Evolutionary conservation across 2,113 vertebrate species (phyloP).

Genomic region (Ia io): DNA sequence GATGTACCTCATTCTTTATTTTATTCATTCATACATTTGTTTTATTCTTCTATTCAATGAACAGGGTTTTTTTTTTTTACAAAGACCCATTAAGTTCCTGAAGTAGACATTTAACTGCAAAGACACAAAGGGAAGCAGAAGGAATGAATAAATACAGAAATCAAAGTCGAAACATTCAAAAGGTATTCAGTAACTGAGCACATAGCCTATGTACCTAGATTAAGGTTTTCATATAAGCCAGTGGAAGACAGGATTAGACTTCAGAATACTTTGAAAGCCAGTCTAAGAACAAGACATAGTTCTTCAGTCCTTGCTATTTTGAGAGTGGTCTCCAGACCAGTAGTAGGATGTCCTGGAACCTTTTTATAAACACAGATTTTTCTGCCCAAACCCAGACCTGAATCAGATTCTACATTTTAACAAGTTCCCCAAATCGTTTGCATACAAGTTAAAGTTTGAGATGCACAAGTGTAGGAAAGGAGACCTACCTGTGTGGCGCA

Average conservation of each 20-base stretch:
- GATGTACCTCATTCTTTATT: background rate
- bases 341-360: background rate
- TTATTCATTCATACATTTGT: background rate
- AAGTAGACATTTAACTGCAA: background rate
- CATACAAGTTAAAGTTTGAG: background rate
- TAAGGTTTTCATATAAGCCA: background rate
- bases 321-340: background rate
- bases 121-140: background rate
- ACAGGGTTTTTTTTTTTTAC: background rate
- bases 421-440: background rate
- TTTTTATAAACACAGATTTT: background rate
- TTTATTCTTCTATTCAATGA: background rate
- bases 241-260: background rate
- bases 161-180: background rate
- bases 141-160: background rate
- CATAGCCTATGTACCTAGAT: background rate
- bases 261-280: background rate
- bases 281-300: background rate
- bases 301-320: background rate
- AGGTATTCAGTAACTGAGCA: background rate
- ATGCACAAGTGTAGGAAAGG: background rate
- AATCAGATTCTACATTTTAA: background rate
- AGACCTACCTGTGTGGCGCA: background rate
- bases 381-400: background rate
- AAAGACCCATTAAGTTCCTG: background rate